Base-by-base conservation (phyloP, 2,113 vertebrate species). In the Cacatua alba region DNA sequence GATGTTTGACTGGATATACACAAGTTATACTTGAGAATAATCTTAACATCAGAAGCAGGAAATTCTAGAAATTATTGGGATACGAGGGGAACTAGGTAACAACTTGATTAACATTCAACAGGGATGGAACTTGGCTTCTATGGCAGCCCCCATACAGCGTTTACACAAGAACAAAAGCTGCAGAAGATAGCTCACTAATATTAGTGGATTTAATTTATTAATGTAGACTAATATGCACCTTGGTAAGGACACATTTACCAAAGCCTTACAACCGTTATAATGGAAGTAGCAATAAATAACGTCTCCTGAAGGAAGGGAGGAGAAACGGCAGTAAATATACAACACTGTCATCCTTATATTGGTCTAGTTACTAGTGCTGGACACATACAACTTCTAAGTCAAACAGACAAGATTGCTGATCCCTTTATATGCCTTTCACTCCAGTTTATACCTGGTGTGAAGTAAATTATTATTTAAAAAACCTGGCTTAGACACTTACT, bases 131-230 rank as follows among this genome's bases (percentile, higher is more conserved):
- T 68, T 78, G 24, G 31, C 80, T 95, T 72, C 62, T 75, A n/a
- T 5, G 2, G 29, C 60, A 83, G 43, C 24, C 18, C 35, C 31
- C 28, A 39, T 39, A 29, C 11, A 81, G 53, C 26, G 84, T 82
- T 76, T 62, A 69, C 52, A 89, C 25, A 69, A 59, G 48, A 88
- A 79, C 26, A 41, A 60, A 77, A 91, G 60, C 44, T 48, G 33
- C 46, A 71, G 43, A 75, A 75, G 49, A 62, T 4, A 68, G 60
- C 43, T 70, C 39, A 44, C 29, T 68, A 71, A 62, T 8, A 21
- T 65, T 48, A 89, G 13, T 31, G 19, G 70, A 60, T 87, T 75
- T 92, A 76, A 87, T 79, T 92, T 93, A 89, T 91, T 91, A 65
- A 82, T 1, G 6, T 46, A 72, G 31, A 49, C 13, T 72, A 88